Evolutionary conservation across 2,113 vertebrate species (phyloP).

Genomic region (Hippolais icterina): DNA sequence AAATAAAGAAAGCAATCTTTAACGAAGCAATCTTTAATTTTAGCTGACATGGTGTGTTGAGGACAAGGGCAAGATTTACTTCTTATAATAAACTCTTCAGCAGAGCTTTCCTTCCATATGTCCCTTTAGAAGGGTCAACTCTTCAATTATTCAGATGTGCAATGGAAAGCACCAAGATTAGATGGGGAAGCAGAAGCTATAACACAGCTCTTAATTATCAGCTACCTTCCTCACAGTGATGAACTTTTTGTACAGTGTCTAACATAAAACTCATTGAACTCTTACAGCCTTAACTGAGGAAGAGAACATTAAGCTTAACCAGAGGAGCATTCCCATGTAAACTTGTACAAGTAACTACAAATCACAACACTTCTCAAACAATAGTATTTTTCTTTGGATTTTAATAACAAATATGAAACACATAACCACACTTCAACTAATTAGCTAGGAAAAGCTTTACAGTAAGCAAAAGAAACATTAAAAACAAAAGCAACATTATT

Average conservation of each 20-base stretch:
- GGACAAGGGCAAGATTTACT: not conserved
- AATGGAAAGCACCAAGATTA: not conserved
- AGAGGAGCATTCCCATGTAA: not conserved
- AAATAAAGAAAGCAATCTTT: not conserved
- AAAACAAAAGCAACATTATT: not conserved
- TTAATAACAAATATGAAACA: not conserved
- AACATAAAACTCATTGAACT: not conserved
- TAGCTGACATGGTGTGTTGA: not conserved
- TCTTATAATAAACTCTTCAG: not conserved
- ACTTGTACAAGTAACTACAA: not conserved
- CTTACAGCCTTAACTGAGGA: not conserved
- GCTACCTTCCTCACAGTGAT: not conserved
- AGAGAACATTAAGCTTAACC: not conserved
- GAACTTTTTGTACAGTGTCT: not conserved
- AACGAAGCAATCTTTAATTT: conserved; percentile 3
- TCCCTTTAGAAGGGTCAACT: not conserved
- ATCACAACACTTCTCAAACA: not conserved
- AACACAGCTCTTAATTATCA: not conserved
- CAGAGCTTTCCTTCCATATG: not conserved
- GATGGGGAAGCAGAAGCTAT: not conserved
- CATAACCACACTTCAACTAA: not conserved
- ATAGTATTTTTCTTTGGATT: not conserved
- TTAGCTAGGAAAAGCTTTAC: not conserved
- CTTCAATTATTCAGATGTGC: not conserved
- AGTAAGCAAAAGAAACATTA: not conserved